Base-by-base conservation (phyloP, 2,113 vertebrate genomes). In the Gadus chalcogrammus region DNA sequence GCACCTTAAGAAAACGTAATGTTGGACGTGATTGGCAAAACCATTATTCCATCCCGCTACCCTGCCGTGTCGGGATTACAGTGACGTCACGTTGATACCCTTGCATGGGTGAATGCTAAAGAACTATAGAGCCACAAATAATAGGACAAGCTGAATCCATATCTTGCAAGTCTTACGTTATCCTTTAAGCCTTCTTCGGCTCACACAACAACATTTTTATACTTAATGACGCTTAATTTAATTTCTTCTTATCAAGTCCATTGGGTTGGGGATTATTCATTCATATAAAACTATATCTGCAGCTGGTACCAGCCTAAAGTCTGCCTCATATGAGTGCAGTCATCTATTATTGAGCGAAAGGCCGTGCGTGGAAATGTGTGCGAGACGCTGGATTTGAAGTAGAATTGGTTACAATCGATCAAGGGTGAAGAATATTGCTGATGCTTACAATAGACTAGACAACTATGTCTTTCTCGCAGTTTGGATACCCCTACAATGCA, bases 401-500 rank as follows among this genome's bases (percentile, higher is more conserved):
- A 87, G 90, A 92, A 92, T 94, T 93, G 92, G 91, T 92, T 91
- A 88, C 92, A 93, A 93, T 93, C 94, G 93, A 95, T 94, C 93
- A 92, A 90, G 88, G 90, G 91, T 91, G 88, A 91, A 91, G 92
- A 91, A 92, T 94, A 93, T 93, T 95, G 90, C 92, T 91, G 91
- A 93, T 94, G 93, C 90, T 93, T 87, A 93, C 93, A 93, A 94
- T 94, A 92, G 92, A 91, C 91, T 1, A 24, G 24, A 93, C 91
- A 85, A 93, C 90, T 77, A 99, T 98, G 97, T 97, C 96, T 90
- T 99, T 99, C 93, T 93, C 96, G 70, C 96, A 97, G 90, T 98
- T 98, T 87, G 96, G 97, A 93, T 98, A 97, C 83, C 95, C 97
- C 31, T 98, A 98, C 84, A 93, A 93, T 92, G 90, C 94, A 88